Evolutionary conservation across 2,888 invertebrate species (phyloP).

Genomic region (Hypomecis atomaria): DNA sequence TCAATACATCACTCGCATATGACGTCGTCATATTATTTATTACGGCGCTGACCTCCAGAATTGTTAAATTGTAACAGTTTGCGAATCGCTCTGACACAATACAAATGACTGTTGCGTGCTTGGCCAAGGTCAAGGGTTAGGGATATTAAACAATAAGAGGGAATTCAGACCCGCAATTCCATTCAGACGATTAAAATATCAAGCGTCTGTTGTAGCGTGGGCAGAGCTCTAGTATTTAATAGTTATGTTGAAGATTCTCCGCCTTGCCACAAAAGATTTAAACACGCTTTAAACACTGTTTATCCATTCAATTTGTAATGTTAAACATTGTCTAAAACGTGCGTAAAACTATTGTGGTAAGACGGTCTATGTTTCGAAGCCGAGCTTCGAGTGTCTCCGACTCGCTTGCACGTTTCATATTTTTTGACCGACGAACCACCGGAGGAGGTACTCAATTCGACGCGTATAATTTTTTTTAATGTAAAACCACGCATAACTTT

Average conservation of each 20-base stretch:
- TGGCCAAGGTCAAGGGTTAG: constrained; percentile 51
- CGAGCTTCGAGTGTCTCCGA: no score
- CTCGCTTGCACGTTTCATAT: no score
- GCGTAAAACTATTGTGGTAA: no score
- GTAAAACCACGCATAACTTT: no score
- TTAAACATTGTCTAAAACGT: no score
- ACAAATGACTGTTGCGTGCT: constrained; percentile 48
- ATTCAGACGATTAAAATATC: constrained; percentile 31
- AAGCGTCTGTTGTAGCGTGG: not conserved
- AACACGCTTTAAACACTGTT: no score
- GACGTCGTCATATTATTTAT: constrained; percentile 43
- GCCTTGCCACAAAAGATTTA: no score
- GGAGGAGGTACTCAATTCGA: no score
- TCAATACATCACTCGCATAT: constrained; percentile 26
- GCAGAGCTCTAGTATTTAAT: not conserved
- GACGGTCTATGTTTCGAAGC: no score
- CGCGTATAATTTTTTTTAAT: no score
- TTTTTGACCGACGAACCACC: no score
- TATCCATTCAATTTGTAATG: no score
- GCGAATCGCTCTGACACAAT: constrained; percentile 49
- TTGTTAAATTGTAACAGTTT: constrained; percentile 43
- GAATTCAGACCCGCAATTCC: constrained; percentile 36
- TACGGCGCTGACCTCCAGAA: constrained; percentile 43
- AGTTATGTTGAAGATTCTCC: not conserved
- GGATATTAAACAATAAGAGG: constrained; percentile 39